A percentile compares a stretch with the other conserved stretches of the same genome.
Evolutionary conservation across 2,888 invertebrate genomes (phyloP).

Genomic region (Suillia variegata): DNA sequence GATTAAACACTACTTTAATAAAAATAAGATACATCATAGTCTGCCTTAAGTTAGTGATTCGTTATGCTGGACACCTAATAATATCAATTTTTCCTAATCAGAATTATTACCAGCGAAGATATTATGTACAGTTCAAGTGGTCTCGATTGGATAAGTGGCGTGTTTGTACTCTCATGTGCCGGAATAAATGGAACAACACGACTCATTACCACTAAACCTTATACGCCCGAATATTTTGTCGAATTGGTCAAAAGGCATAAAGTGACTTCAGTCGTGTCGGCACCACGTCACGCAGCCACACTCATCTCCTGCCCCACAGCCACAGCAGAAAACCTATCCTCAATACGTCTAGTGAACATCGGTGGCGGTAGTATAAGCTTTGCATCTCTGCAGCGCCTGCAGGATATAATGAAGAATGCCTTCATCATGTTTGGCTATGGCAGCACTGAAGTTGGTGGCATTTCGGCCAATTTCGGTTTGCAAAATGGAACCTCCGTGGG

Average conservation of each 20-base stretch:
- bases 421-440: conserved; percentile 33
- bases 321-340: conserved; percentile 25
- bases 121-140: conserved; percentile 35
- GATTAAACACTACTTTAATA: no score
- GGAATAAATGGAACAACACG: conserved; percentile 35
- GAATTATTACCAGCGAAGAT: conserved; percentile 31
- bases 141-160: conserved; percentile 44
- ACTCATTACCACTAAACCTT: conserved; percentile 40
- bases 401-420: conserved; percentile 29
- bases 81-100: no score
- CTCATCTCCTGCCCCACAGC: conserved; percentile 30
- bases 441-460: conserved; percentile 36
- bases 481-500: conserved; percentile 37
- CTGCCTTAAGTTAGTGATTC: no score
- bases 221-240: conserved; percentile 37
- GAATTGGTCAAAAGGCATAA: conserved; percentile 40
- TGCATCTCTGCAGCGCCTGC: conserved; percentile 19
- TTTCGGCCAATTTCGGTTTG: conserved; percentile 29
- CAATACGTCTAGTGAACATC: conserved; percentile 32
- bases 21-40: no score
- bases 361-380: conserved; percentile 33
- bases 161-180: conserved; percentile 29
- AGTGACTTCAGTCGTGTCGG: conserved; percentile 30
- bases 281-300: conserved; percentile 41
- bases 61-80: no score